phyloP scores from a whole-genome alignment of 1,140 invertebrate genomes.

The Harlomillsia oculata region DNA sequence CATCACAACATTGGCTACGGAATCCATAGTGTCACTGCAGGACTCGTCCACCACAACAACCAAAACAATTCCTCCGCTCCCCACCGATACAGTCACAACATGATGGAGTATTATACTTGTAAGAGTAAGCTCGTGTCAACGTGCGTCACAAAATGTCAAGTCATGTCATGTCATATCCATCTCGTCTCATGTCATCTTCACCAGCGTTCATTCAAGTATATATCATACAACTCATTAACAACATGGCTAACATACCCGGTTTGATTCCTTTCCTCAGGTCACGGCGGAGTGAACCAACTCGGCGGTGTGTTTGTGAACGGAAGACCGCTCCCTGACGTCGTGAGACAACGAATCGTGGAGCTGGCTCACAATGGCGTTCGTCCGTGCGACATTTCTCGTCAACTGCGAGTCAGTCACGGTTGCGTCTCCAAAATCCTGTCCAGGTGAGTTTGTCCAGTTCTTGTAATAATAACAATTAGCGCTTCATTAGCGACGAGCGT shows the following conservation, averaged over 20 bases:
- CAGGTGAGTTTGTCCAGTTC: too few species aligned
- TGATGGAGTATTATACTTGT: conserved; percentile 99
- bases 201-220: not conserved
- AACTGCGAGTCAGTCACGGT: conserved; percentile 81
- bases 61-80: conserved; percentile 80
- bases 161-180: conserved; percentile 1
- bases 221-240: not conserved
- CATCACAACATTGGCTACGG: too few species aligned
- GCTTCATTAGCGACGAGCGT: too few species aligned
- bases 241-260: not conserved
- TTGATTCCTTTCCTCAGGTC: conserved; percentile 52
- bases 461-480: too few species aligned
- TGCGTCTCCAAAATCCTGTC: conserved; percentile 91
- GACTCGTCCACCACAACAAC: not conserved
- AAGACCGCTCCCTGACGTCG: conserved; percentile 83
- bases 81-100: conserved; percentile 91
- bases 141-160: not conserved
- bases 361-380: conserved; percentile 88
- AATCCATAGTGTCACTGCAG: not conserved
- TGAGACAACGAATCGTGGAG: conserved; percentile 88
- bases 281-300: conserved; percentile 90
- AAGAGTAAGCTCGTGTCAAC: conserved; percentile 49
- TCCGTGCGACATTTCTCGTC: conserved; percentile 71
- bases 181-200: not conserved
- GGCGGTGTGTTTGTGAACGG: conserved; percentile 96